These are phyloP conservation scores for Elegia similella DNA, from an alignment of 2,888 invertebrate genomes.

Conservation along the genomic window DNA sequence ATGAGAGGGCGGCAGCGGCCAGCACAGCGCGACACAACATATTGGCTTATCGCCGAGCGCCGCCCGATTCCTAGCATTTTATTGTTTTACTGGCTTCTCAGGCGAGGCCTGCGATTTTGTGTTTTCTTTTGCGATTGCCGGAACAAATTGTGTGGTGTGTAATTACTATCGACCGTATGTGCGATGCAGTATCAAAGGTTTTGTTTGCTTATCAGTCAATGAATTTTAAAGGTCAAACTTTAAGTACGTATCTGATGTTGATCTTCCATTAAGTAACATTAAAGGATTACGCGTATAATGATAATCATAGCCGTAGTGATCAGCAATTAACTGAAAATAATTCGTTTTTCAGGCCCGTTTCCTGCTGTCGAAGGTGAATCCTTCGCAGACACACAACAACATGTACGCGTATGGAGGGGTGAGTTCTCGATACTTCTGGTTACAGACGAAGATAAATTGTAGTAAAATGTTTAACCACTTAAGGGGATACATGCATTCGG, in stretches of 20 bases:
- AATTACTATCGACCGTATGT: neutral
- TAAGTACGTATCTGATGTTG: neutral
- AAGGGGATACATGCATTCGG: neutral
- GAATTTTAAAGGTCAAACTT: too few species aligned
- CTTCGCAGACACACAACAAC: constrained; percentile 99
- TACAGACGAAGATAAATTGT: neutral
- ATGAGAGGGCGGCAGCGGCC: constrained; percentile 60
- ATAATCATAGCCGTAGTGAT: too few species aligned
- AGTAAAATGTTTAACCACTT: neutral
- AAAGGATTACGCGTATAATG: too few species aligned
- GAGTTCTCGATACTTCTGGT: constrained; percentile 61
- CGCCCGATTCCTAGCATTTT: constrained; percentile 16
- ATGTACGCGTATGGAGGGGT: constrained; percentile 97
- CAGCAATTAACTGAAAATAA: neutral
- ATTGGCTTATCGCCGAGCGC: constrained; percentile 46
- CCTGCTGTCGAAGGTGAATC: constrained; percentile 98
- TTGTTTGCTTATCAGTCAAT: too few species aligned
- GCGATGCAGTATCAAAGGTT: neutral
- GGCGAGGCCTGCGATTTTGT: neutral
- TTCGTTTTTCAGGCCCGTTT: constrained; percentile 90
- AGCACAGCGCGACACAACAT: constrained; percentile 66
- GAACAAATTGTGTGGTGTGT: neutral
- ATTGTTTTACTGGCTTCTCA: constrained; percentile 11
- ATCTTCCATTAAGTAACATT: too few species aligned
- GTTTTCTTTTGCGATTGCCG: constrained; percentile 9